phyloP scores from a whole-genome alignment of 2,113 vertebrate species.

The Atrichornis clamosus region DNA sequence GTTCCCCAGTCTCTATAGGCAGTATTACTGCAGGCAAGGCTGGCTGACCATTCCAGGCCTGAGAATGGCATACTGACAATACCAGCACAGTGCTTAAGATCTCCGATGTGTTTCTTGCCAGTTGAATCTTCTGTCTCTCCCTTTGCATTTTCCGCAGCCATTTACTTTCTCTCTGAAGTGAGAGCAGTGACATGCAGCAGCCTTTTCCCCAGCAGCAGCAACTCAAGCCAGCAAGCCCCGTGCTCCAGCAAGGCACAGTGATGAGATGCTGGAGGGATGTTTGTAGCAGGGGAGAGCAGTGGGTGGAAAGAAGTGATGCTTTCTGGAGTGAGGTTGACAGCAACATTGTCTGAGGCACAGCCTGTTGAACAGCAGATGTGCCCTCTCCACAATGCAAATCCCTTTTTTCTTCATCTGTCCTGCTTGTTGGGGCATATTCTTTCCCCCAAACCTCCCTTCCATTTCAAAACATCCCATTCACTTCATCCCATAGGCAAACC shows the following conservation, averaged over 20 bases:
- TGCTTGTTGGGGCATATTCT: background rate
- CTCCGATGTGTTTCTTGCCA: background rate
- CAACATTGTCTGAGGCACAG: background rate
- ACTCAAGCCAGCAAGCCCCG: background rate
- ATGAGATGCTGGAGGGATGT: background rate
- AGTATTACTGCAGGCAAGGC: background rate
- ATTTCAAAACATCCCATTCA: background rate
- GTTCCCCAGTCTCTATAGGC: background rate
- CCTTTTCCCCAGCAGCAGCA: background rate
- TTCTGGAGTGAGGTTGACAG: slow-evolving; percentile 12
- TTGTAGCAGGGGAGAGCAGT: background rate
- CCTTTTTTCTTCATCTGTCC: background rate
- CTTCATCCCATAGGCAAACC: background rate
- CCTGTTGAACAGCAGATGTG: background rate
- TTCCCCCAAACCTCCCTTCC: background rate
- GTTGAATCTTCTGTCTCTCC: background rate
- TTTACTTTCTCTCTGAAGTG: background rate
- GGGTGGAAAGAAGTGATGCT: slow-evolving; percentile 5
- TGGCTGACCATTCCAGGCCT: background rate
- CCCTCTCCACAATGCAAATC: background rate
- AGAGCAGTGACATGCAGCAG: background rate
- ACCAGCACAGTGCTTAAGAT: background rate
- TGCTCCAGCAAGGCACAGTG: background rate
- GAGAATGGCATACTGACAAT: background rate
- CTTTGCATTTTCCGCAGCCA: background rate